These are phyloP conservation scores for Pristionchus japonicus DNA, from an alignment of 2,888 invertebrate species.

Conservation along the genomic window DNA sequence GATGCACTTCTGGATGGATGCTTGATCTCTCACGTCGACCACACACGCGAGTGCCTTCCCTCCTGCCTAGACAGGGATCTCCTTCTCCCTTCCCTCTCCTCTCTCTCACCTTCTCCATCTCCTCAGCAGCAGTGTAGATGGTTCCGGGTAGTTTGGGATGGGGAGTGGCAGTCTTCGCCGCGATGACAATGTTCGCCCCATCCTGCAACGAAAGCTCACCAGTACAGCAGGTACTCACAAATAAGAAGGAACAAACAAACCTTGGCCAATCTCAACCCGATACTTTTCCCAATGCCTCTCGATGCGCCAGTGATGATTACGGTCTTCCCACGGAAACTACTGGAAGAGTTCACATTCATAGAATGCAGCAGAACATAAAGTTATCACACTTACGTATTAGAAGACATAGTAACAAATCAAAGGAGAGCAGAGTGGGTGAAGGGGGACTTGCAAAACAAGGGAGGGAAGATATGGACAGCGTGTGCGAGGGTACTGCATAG, in stretches of 20 bases:
- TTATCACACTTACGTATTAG: not conserved
- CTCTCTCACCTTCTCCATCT: slow-evolving; percentile 80
- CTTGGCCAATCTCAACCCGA: slow-evolving; percentile 89
- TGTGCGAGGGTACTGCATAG: slow-evolving; percentile 16
- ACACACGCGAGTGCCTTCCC: slow-evolving; percentile 79
- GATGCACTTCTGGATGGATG: slow-evolving; percentile 78
- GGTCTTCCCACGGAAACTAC: slow-evolving; percentile 88
- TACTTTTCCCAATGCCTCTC: slow-evolving; percentile 94
- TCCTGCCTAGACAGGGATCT: slow-evolving; percentile 52
- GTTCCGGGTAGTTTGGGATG: slow-evolving; percentile 93
- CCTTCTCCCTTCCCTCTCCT: not conserved
- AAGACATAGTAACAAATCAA: not conserved
- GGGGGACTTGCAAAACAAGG: slow-evolving; percentile 1
- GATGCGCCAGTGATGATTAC: slow-evolving; percentile 95
- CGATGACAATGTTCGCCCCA: slow-evolving; percentile 91
- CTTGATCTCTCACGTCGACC: slow-evolving; percentile 89
- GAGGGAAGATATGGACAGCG: not conserved
- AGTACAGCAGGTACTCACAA: no score
- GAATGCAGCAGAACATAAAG: not conserved
- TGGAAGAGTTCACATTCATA: no score
- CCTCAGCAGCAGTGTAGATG: slow-evolving; percentile 90
- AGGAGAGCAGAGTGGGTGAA: not conserved
- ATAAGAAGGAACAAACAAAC: slow-evolving; percentile 78
- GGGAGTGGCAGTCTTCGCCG: slow-evolving; percentile 90
- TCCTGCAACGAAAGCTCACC: slow-evolving; percentile 78